Evolutionary conservation across 1,140 invertebrate species (phyloP), one percentile per base, ranked within the genome.

Genomic region (Eriocheir sinensis): DNA sequence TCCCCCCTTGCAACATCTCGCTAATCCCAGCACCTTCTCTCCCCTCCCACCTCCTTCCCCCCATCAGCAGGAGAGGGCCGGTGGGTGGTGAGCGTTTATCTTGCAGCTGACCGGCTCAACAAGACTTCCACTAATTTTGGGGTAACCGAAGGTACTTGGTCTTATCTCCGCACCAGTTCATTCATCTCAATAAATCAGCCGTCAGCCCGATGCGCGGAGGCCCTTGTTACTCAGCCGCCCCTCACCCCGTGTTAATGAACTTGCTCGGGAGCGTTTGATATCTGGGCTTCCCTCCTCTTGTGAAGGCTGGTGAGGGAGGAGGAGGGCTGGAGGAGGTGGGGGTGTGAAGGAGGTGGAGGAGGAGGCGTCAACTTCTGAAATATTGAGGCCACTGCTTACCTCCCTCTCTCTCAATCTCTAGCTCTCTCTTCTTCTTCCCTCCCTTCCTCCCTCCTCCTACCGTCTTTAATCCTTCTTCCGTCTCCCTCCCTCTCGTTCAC

Each of bases 121-220:
- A 72, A 72, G 17, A n/a, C 60, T n/a, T 72, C 60, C 12, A 72
- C 17, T 72, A 72, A n/a, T 72, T n/a, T n/a, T 8, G 6, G 60
- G 12, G 21, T n/a, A 72, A 72, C 17, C 8, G 60, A 72, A 72
- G 60, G 60, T n/a, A 72, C 21, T 72, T 27, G 60, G 21, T 72
- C 60, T 27, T 72, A 72, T 72, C 60, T 21, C 60, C 8, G 21
- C 60, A 21, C 27, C 60, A 72, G 60, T n/a, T 72, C 60, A 72
- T 72, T 72, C n/a, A 72, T 72, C 60, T 72, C 60, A 72, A 72
- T 72, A n/a, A 72, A 72, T 72, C 60, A 72, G 21, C 60, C n/a
- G 60, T 72, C 60, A 72, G 27, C 60, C 60, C 60, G 12, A 72
- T 72, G 21, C 6, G 60, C 60, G 48, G 48, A 72, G 21, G 12